Base-by-base conservation (phyloP, 2,888 invertebrate species). In the Ormyrus thymus region DNA sequence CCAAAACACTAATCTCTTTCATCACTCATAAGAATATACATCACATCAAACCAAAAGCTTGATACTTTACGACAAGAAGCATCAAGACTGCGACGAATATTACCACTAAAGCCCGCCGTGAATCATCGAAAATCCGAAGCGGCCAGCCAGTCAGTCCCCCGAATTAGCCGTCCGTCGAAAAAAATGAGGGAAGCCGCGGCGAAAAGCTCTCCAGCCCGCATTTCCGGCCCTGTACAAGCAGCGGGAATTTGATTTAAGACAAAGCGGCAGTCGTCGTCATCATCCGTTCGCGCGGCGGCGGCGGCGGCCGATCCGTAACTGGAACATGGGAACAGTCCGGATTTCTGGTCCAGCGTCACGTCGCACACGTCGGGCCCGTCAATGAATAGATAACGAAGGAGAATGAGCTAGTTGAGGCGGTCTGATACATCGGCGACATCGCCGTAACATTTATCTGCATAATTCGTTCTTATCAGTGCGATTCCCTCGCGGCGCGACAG, bases 371-470 rank as follows among this genome's bases (percentile, higher is more conserved):
- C 86, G 87, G 84, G 83, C 85, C 86, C 85, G 88, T 87, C 88
- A 89, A 89, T 89, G 89, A 89, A 87, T 87, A 87, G 87, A 88
- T 87, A 89, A 89, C 89, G 88, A 89, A 88, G 88, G 86, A 86
- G 88, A 89, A 89, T 89, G 88, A 89, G 88, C 86, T 85, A 89
- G 89, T 89, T 81, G 78, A 70, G 86, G 84, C 88, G 84, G 86
- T 86, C 86, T 87, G 87, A 89, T 81, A 81, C 82, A 81, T 83
- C 82, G 80, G 80, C 88, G 88, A 88, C 88, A 89, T 88, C 89
- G 87, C 88, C 87, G 86, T 86, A 87, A 87, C 86, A 88, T 88
- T 87, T 87, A 88, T 88, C 86, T 86, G 87, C 87, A 89, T 87
- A 88, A 89, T 89, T 89, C 86, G 86, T 89, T 88, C 87, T 88